Evolutionary conservation across 2,888 invertebrate species (phyloP), one percentile per base, ranked within the genome.

Genomic region (Thecocarcelia acutangulata): DNA sequence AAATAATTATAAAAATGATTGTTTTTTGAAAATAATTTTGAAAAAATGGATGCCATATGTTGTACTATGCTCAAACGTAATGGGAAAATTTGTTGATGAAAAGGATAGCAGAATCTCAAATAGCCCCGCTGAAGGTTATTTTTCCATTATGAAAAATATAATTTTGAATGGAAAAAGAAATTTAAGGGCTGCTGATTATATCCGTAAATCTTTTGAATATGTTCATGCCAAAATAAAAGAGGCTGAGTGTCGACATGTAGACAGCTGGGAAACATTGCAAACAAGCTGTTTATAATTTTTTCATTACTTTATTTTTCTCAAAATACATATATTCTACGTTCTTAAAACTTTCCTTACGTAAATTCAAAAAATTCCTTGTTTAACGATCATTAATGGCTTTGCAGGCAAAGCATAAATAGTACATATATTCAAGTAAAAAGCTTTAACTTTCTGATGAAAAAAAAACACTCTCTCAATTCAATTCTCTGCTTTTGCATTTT

Each of bases 41-140:
- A 70, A 33, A 13, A 59, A 58, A 21, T 70, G 48, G 46, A 54
- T 46, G 12, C 54, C 56, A 15, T 69, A 56, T 56, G 44, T 33
- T 1, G 44, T 44, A 0, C 15, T 69, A 12, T 69, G 68, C 44
- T 6, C 28, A 1, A 68, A 68, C 28, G 8, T 69, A 12, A 56
- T 69, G 56, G 59, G 70, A 1, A 28, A 33, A 12, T 70, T 48
- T 19, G 48, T 70, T 42, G 58, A 70, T 12, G 37, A 15, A 3
- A 5, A 8, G 4, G 33, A 37, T 11, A 70, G n/a, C 13, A 28
- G 70, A 12, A 37, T 70, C 8, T 46, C 70, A 9, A 70, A 70
- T 4, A 48, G 40, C n/a, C 59, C 48, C 0, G 70, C 37, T 5
- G 59, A 70, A 21, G 24, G 37, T 3, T 66, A 66, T 40, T 66